Evolutionary conservation across 2,797 vertebrate species (phyloP), one percentile per base, ranked within the genome.

Genomic region (Sebastolobus alascanus): DNA sequence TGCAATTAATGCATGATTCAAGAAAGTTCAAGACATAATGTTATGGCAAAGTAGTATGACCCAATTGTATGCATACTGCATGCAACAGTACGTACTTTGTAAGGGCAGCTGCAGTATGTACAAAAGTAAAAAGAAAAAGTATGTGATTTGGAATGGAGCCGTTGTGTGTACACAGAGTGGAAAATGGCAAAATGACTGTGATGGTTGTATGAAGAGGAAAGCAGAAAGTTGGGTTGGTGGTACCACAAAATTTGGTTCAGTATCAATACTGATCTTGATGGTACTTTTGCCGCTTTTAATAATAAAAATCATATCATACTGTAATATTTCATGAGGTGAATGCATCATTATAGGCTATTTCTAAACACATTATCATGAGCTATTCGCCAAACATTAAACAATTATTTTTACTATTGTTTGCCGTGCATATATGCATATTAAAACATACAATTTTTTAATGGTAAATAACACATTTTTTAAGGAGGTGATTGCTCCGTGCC

Each of bases 201-300:
- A 35, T 25, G 58, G 55, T 31, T 54, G 6, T 20, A 4, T 31
- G 25, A 20, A 46, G 25, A 29, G 8, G 10, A 33, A 33, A 59
- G 29, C 29, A 70, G 22, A 59, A 31, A 14, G 11, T 1, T 8
- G 13, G 12, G 1, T 59, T 16, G 27, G 6, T 43, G 13, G 43
- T 16, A 11, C n/a, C 1, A 63, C n/a, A 63, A 52, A 54, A 52
- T 27, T 1, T 20, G n/a, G 13, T 4, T 54, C 10, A 35, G 9
- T 3, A 54, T n/a, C 22, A 60, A 16, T 72, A 33, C 8, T 2
- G 3, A 33, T 67, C 7, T 16, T 46, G 1, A 46, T 18, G 43
- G 43, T 20, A 46, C 16, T 46, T 46, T 46, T 46, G 16, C 0
- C 0, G 0, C 43, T 0, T 31, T 33, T 22, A 54, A n/a, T 54